These are phyloP conservation scores for Otis tarda DNA, from an alignment of 2,113 vertebrate genomes.

Conservation along the genomic window DNA sequence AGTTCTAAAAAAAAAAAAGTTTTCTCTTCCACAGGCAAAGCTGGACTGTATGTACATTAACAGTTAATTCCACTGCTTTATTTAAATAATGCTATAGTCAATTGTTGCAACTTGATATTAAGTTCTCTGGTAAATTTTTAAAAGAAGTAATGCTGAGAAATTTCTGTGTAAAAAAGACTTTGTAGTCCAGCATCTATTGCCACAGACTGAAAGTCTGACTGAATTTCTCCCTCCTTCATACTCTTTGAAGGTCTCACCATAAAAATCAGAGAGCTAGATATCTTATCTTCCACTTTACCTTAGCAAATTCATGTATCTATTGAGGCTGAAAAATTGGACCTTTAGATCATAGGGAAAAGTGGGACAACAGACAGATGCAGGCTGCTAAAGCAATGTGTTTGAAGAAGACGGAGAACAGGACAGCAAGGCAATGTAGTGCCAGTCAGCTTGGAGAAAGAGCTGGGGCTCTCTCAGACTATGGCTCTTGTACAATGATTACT, in stretches of 20 bases:
- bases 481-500: neutral
- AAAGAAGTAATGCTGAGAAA: constrained; percentile 56
- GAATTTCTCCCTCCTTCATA: constrained; percentile 17
- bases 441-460: neutral
- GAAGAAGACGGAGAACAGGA: neutral
- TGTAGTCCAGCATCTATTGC: constrained; percentile 29
- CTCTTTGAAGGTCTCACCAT: neutral
- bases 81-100: constrained; percentile 49
- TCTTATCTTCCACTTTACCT: neutral
- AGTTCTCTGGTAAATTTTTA: constrained; percentile 41
- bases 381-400: neutral
- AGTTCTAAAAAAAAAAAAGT: neutral
- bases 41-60: neutral
- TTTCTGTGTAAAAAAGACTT: constrained; percentile 58
- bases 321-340: neutral
- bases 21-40: neutral
- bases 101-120: constrained; percentile 45
- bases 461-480: neutral
- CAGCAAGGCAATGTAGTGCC: neutral
- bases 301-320: neutral
- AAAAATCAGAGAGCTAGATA: neutral
- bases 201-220: constrained; percentile 27
- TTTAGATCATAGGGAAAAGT: neutral
- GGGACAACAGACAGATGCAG: neutral
- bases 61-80: constrained; percentile 47